Base-by-base conservation (phyloP, 92 coral and sea anemone species). In the Hydrozoanthus gracilis region DNA sequence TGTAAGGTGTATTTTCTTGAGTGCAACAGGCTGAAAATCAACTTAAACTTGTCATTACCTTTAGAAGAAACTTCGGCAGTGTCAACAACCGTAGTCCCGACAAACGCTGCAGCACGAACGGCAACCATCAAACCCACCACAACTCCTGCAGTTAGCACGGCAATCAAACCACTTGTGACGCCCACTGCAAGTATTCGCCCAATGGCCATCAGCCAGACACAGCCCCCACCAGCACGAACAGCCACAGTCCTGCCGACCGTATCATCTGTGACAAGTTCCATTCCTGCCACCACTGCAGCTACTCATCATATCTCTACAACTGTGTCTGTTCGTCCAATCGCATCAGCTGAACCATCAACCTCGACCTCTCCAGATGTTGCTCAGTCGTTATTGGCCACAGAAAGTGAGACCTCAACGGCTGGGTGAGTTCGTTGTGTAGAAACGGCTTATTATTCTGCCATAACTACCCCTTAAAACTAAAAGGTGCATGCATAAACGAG, bases 41-140 rank as follows among this genome's bases (percentile, higher is more conserved):
- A 14, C 15, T 62, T 62, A 14, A 6, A 10, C 6, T 68, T 35
- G n/a, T 50, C 0, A 77, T 46, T 51, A 18, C 58, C 39, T 11
- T 35, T 60, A 67, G 71, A 82, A 93, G 96, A 93, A 55, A 75
- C 90, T 4, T 76, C 90, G 46, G 64, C 93, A 18, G 86, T 87
- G 44, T 78, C 82, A 9, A 67, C 97, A 82, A 82, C 85, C 15
- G 71, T 90, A 39, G 88, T 88, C 11, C 90, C 90, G 8, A 88
- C 92, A 8, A 91, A 90, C 15, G 88, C 92, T 39, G 96, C 88
- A 9, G 98, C 99, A 35, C 99, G 98, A 46, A 96, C 99, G 15
- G 99, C 99, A 15, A 91, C 99, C 4, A 92, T 96, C 71, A 96
- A 96, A 89, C 99, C 99, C 51, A 96, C 99, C n/a, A 90, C 99